phyloP scores from a whole-genome alignment of 2,113 vertebrate species.

The Rhombomys opimus region DNA sequence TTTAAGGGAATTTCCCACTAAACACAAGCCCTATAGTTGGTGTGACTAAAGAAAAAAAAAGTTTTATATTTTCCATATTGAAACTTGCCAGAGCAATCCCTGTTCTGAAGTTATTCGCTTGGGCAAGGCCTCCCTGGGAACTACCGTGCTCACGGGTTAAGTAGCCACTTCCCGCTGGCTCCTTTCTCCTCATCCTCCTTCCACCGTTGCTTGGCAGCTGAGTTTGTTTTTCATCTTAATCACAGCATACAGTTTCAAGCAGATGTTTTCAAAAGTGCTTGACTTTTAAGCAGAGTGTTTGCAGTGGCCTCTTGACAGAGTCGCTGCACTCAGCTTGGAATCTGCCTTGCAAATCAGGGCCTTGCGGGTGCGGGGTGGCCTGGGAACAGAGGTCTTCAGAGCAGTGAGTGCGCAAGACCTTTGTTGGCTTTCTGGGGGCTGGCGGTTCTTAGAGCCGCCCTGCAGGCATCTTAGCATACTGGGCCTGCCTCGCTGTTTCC shows the following conservation, averaged over 20 bases:
- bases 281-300: slow-evolving; percentile 73
- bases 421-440: neutral
- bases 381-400: neutral
- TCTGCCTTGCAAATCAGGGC: slow-evolving; percentile 76
- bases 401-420: neutral
- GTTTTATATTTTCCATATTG: slow-evolving; percentile 21
- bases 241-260: slow-evolving; percentile 69
- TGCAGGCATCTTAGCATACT: neutral
- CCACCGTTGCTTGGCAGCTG: slow-evolving; percentile 67
- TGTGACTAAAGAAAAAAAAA: neutral
- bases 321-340: neutral
- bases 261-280: slow-evolving; percentile 80
- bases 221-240: slow-evolving; percentile 76
- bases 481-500: neutral
- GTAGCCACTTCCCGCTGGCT: slow-evolving; percentile 21
- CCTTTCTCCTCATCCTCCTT: slow-evolving; percentile 6
- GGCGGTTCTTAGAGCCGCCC: neutral
- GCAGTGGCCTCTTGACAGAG: slow-evolving; percentile 49
- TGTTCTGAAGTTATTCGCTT: neutral
- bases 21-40: neutral
- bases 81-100: neutral
- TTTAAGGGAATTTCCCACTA: neutral
- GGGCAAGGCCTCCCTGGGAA: neutral
- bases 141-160: slow-evolving; percentile 28
- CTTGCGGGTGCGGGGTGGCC: neutral